Percentiles rank a stretch among this genome's conserved stretches.
Evolutionary conservation across 2,113 vertebrate genomes (phyloP).

Genomic region (Anguilla japonica): DNA sequence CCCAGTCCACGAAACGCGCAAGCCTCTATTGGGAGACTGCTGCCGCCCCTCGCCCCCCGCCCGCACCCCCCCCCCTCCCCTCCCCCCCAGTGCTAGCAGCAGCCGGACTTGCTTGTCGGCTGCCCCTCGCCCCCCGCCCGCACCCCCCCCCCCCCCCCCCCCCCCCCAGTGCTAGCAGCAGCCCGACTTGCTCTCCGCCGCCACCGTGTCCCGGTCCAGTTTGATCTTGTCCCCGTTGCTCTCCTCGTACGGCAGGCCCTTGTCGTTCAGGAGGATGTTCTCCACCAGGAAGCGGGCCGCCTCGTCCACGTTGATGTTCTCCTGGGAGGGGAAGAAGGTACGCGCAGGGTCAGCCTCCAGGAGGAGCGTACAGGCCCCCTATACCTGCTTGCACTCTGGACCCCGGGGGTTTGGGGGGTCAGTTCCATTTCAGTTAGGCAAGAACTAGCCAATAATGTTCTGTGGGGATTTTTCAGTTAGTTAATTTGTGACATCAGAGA

Average conservation of each 20-base stretch:
- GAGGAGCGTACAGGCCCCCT: background rate
- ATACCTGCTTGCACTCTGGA: no score
- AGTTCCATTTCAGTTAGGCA: no score
- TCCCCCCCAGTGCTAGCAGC: no score
- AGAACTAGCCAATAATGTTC: no score
- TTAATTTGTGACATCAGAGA: no score
- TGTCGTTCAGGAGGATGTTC: conserved; percentile 86
- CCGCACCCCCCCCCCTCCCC: conserved; percentile 44
- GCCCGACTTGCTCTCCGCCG: conserved; percentile 84
- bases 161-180: no score
- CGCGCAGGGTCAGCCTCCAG: background rate
- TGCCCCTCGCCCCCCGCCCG: no score
- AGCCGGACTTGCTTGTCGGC: no score
- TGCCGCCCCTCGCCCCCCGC: conserved; percentile 71
- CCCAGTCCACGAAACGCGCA: conserved; percentile 18
- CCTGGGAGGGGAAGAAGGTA: conserved; percentile 63
- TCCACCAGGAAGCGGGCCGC: conserved; percentile 94
- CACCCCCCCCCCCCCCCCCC: background rate
- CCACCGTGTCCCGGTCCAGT: conserved; percentile 76
- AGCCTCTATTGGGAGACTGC: background rate
- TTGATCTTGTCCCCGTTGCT: conserved; percentile 81
- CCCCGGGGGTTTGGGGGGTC: no score
- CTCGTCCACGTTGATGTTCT: conserved; percentile 95
- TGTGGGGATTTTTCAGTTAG: no score
- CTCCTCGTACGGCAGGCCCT: conserved; percentile 84